phyloP scores from a whole-genome alignment of 1,140 invertebrate genomes.

The Trichogramma pretiosum region DNA sequence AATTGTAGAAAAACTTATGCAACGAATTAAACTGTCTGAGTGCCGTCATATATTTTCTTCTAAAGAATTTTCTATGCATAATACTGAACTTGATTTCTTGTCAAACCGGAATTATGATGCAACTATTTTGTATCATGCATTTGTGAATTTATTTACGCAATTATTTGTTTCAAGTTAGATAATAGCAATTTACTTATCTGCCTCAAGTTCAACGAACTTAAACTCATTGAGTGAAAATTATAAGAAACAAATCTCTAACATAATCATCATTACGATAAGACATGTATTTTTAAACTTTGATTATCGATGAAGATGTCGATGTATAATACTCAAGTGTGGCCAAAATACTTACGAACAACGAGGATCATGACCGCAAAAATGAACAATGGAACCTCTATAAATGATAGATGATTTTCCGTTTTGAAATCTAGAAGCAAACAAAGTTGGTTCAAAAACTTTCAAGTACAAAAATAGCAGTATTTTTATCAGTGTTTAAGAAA shows the following conservation, averaged over 20 bases:
- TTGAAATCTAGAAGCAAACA: conserved; percentile 22
- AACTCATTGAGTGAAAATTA: too few relatives aligned
- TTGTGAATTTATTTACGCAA: too few relatives aligned
- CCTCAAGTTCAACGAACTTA: too few relatives aligned
- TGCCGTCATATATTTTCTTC: too few relatives aligned
- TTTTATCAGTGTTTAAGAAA: too few relatives aligned
- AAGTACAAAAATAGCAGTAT: too few relatives aligned
- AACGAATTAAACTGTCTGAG: too few relatives aligned
- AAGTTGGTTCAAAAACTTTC: background rate
- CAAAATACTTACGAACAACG: conserved; percentile 50
- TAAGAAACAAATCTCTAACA: background rate
- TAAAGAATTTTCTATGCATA: conserved; percentile 1
- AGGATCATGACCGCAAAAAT: conserved; percentile 59
- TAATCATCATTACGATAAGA: background rate
- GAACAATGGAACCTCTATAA: conserved; percentile 46
- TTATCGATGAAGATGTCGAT: background rate
- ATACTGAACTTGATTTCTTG: conserved; percentile 16
- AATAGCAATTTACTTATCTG: too few relatives aligned
- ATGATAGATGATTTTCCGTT: conserved; percentile 21
- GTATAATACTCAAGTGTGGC: too few relatives aligned
- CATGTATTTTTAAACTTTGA: too few relatives aligned
- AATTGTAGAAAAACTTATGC: too few relatives aligned
- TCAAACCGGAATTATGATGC: conserved; percentile 6
- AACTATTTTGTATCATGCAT: conserved; percentile 5
- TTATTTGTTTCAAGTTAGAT: too few relatives aligned